phyloP scores from a whole-genome alignment of 2,113 vertebrate genomes.

The Phainopepla nitens region DNA sequence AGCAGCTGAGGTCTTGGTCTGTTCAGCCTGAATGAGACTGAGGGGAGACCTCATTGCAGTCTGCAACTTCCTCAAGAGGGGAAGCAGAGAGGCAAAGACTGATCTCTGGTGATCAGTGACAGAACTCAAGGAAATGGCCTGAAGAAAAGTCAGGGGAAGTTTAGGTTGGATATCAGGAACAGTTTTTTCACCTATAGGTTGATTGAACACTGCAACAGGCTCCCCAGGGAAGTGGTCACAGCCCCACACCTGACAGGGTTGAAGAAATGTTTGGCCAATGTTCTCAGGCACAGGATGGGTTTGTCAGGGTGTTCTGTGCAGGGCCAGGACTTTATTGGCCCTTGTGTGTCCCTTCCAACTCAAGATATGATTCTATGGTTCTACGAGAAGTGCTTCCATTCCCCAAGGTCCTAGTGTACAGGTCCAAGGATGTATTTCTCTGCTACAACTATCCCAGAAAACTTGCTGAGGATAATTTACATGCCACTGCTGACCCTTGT shows the following conservation, averaged over 20 bases:
- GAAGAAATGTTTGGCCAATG: neutral
- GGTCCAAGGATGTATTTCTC: neutral
- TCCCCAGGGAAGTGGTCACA: neutral
- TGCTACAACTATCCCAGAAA: neutral
- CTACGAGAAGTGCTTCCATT: neutral
- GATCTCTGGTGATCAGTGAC: neutral
- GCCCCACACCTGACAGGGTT: neutral
- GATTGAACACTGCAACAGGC: neutral
- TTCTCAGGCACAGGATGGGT: neutral
- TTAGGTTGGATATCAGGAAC: neutral
- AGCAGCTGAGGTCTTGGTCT: neutral
- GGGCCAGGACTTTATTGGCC: neutral
- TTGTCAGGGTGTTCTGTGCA: neutral
- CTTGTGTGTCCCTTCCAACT: neutral
- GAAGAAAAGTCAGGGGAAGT: neutral
- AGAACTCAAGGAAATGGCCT: rapidly evolving
- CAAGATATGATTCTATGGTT: neutral
- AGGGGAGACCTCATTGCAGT: neutral
- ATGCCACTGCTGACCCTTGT: neutral
- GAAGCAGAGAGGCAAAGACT: neutral
- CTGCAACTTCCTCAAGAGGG: neutral
- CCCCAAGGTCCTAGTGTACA: neutral
- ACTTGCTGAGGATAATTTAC: neutral
- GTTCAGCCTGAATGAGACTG: neutral
- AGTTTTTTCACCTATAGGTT: neutral